A percentile compares a stretch with the other conserved stretches of the same genome.
Conservation (phyloP, 2,888 invertebrate genomes). For the Polymixis flavicincta region DNA sequence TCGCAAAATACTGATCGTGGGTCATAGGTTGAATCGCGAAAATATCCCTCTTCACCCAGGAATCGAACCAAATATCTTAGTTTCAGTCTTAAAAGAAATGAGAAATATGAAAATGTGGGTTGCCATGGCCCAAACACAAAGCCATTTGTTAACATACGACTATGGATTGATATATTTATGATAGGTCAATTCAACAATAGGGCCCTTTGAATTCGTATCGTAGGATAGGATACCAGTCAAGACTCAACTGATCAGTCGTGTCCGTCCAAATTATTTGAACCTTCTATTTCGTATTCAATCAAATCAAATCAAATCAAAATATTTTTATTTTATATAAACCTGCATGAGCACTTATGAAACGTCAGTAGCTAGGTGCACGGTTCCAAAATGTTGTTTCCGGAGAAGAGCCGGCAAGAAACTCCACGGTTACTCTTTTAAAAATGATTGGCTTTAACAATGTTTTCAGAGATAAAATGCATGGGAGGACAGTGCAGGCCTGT, state of each 20-base stretch:
- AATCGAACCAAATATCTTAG: background rate
- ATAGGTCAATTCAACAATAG: slow-evolving; percentile 35
- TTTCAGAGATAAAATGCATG: no score
- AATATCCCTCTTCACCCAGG: background rate
- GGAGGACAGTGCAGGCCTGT: no score
- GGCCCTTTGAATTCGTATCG: background rate
- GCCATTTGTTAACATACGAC: slow-evolving; percentile 15
- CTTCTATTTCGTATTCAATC: background rate
- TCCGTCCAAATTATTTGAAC: slow-evolving; percentile 2
- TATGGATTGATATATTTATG: slow-evolving; percentile 34
- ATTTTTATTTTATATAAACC: no score
- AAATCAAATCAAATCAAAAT: no score
- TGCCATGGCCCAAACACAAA: background rate
- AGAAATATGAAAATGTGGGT: background rate
- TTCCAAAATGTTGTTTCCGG: no score
- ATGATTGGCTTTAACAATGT: no score
- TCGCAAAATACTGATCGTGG: background rate
- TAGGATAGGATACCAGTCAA: background rate
- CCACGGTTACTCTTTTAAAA: no score
- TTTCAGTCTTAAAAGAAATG: background rate
- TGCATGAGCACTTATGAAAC: no score
- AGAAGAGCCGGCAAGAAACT: no score
- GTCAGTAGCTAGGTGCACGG: no score
- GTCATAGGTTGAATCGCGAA: background rate
- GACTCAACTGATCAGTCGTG: slow-evolving; percentile 6